These are phyloP conservation scores for Sebastes umbrosus DNA, from an alignment of 2,797 vertebrate genomes.

Conservation along the genomic window DNA sequence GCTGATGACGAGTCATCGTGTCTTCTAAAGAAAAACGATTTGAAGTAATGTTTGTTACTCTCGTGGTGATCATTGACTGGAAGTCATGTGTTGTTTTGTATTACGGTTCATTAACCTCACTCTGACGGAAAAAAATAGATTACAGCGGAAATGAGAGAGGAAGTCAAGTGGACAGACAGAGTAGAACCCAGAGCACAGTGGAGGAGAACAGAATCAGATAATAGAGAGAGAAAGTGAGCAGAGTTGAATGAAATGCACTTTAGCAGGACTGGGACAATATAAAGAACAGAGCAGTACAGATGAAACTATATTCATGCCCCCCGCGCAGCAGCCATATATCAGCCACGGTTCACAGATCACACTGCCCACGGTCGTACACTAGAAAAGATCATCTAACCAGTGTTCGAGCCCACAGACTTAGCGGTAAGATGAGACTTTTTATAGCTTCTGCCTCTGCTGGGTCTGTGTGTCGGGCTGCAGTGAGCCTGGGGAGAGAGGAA, in stretches of 20 bases:
- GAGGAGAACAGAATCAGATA: conserved; percentile 13
- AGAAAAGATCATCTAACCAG: conserved; percentile 42
- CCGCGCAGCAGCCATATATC: conserved; percentile 28
- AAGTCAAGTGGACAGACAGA: conserved; percentile 27
- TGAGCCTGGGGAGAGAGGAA: background rate
- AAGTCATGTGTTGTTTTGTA: conserved; percentile 62
- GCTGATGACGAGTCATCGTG: background rate
- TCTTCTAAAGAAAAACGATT: background rate
- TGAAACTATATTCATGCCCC: conserved; percentile 17
- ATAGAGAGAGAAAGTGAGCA: background rate
- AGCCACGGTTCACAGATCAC: conserved; percentile 51
- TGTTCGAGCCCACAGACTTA: conserved; percentile 33
- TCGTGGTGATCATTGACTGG: conserved; percentile 43
- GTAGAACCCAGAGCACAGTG: conserved; percentile 6
- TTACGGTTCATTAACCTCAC: conserved; percentile 53
- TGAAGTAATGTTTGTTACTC: conserved; percentile 1
- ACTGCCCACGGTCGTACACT: conserved; percentile 24
- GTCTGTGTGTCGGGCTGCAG: background rate
- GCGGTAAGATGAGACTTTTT: conserved; percentile 32
- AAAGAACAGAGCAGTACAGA: conserved; percentile 29
- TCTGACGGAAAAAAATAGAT: conserved; percentile 51
- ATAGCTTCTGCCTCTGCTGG: conserved; percentile 9
- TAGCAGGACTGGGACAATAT: conserved; percentile 24
- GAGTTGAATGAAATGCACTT: conserved; percentile 30
- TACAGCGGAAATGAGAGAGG: conserved; percentile 40